Evolutionary conservation across 2,888 invertebrate genomes (phyloP).

Genomic region (Melangyna quadrimaculata): DNA sequence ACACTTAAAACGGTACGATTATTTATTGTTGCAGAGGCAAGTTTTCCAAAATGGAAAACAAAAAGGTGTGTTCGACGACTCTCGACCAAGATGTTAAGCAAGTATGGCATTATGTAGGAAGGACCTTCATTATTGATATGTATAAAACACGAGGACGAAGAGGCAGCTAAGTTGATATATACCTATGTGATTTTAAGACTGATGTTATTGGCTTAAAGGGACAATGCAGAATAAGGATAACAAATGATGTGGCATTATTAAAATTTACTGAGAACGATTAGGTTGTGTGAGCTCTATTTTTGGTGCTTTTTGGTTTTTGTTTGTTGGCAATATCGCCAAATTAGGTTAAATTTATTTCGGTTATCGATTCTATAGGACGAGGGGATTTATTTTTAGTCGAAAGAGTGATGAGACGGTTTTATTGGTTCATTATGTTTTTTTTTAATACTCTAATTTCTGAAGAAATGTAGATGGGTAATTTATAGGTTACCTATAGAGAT

Average conservation of each 20-base stretch:
- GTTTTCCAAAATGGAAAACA: conserved; percentile 31
- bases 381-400: conserved; percentile 5
- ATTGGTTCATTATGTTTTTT: not conserved
- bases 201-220: conserved; percentile 62
- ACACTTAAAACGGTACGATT: conserved; percentile 66
- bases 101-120: no score
- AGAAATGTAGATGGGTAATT: not conserved
- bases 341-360: conserved; percentile 62
- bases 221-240: conserved; percentile 57
- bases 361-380: conserved; percentile 46
- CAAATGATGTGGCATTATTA: conserved; percentile 67
- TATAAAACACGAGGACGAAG: no score
- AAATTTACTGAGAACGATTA: conserved; percentile 68
- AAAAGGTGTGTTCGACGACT: conserved; percentile 44
- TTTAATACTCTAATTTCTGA: not conserved
- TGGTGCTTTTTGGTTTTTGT: not conserved
- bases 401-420: not conserved
- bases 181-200: conserved; percentile 53
- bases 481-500: not conserved
- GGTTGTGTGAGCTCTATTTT: conserved; percentile 41
- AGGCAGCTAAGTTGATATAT: no score
- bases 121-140: no score
- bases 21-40: conserved; percentile 58
- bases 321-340: conserved; percentile 36
- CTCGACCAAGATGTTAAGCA: not conserved